Evolutionary conservation across 2,888 invertebrate species (phyloP).

Genomic region (Patella caerulea): DNA sequence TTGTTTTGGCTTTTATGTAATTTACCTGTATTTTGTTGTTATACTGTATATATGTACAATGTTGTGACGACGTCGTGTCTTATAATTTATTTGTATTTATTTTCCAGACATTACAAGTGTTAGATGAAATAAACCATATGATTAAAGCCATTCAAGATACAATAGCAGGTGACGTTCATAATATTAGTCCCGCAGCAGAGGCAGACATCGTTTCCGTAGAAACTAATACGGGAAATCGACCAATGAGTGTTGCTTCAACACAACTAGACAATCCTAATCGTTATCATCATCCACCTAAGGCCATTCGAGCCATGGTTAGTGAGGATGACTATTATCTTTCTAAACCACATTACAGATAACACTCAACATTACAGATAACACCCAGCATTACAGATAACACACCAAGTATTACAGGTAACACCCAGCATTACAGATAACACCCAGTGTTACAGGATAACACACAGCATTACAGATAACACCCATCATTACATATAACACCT

Average conservation of each 20-base stretch:
- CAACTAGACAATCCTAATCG: constrained; percentile 51
- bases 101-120: constrained; percentile 51
- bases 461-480: no score
- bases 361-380: not conserved
- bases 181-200: constrained; percentile 46
- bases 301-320: constrained; percentile 23
- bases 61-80: no score
- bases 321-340: not conserved
- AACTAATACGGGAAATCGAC: constrained; percentile 36
- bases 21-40: no score
- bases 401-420: no score
- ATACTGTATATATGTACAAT: no score
- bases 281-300: constrained; percentile 36
- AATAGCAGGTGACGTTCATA: constrained; percentile 54
- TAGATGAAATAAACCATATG: constrained; percentile 58
- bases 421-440: no score
- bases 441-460: no score
- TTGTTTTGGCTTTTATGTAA: no score
- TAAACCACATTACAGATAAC: not conserved
- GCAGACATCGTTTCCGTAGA: constrained; percentile 36
- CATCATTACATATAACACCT: no score
- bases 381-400: no score
- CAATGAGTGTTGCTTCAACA: constrained; percentile 51
- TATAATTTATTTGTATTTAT: no score
- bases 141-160: constrained; percentile 52